Percentiles rank a stretch among this genome's conserved stretches.
Conservation (phyloP, 1,140 invertebrate species). For the Aphidius gifuensis region DNA sequence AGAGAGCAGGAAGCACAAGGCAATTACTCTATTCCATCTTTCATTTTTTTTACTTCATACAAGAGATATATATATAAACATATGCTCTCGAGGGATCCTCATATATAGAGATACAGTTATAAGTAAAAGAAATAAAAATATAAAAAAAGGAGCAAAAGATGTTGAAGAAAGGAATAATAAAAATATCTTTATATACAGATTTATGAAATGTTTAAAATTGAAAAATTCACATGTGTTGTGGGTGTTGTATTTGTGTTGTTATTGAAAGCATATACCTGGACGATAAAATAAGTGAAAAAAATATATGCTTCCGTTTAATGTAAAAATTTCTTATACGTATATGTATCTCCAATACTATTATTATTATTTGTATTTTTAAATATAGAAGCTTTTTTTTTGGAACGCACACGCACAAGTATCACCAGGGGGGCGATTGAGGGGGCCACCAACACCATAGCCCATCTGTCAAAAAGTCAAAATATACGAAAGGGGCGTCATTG, state of each 20-base stretch:
- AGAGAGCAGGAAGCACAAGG: conserved; percentile 17
- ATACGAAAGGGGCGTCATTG: conserved; percentile 45
- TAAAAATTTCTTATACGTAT: conserved; percentile 11
- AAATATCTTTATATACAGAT: neutral
- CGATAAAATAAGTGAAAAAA: no score
- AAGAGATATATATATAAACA: conserved; percentile 5
- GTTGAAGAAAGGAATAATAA: no score
- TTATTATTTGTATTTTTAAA: conserved; percentile 1
- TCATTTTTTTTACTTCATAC: neutral
- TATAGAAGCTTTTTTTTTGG: neutral
- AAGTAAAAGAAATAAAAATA: no score
- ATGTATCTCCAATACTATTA: neutral
- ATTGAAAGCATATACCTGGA: conserved; percentile 7
- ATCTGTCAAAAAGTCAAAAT: conserved; percentile 54
- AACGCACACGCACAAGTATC: conserved; percentile 17
- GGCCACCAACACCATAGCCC: conserved; percentile 24
- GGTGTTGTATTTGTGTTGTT: conserved; percentile 1
- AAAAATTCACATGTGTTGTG: neutral
- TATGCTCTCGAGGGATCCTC: conserved; percentile 9
- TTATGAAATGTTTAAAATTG: conserved; percentile 1
- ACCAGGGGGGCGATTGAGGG: conserved; percentile 18
- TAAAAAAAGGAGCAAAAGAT: no score
- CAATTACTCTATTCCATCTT: conserved; percentile 20
- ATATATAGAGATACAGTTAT: neutral
- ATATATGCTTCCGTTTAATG: conserved; percentile 23